Conservation (phyloP, 2,113 vertebrate genomes). For the Pholis gunnellus region DNA sequence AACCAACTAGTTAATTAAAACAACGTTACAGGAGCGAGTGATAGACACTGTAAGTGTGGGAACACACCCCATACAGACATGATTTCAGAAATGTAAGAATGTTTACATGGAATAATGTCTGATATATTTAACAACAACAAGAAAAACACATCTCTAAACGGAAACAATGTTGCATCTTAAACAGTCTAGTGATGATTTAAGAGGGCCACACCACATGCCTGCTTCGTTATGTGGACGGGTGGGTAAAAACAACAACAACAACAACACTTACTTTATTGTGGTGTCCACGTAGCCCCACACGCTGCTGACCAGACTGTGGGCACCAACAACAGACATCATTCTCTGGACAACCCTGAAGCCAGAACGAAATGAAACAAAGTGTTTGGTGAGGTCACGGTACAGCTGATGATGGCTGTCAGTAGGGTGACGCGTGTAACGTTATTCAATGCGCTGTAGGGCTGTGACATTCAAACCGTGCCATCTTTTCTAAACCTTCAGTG, state of each 20-base stretch:
- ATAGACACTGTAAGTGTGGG: neutral
- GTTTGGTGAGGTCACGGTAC: too few species aligned
- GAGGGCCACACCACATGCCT: neutral
- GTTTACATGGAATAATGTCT: neutral
- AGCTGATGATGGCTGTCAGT: too few species aligned
- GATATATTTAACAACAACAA: neutral
- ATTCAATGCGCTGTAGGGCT: too few species aligned
- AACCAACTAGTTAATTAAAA: neutral
- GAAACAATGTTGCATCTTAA: neutral
- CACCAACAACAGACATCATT: constrained; percentile 61
- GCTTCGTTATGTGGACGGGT: neutral
- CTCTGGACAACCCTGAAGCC: constrained; percentile 69
- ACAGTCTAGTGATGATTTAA: neutral
- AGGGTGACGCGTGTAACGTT: too few species aligned
- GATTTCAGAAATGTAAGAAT: too few species aligned
- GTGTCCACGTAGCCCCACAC: constrained; percentile 73
- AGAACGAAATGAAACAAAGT: constrained; percentile 33
- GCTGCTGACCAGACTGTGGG: constrained; percentile 65
- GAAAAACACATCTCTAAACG: neutral
- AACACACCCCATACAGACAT: too few species aligned
- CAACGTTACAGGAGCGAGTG: neutral
- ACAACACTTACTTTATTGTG: constrained; percentile 71
- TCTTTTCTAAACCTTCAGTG: neutral
- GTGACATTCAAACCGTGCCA: neutral
- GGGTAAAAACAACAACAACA: neutral